Evolutionary conservation across 2,797 vertebrate species (phyloP), one percentile per base, ranked within the genome.

Genomic region (Lophotriccus pileatus): DNA sequence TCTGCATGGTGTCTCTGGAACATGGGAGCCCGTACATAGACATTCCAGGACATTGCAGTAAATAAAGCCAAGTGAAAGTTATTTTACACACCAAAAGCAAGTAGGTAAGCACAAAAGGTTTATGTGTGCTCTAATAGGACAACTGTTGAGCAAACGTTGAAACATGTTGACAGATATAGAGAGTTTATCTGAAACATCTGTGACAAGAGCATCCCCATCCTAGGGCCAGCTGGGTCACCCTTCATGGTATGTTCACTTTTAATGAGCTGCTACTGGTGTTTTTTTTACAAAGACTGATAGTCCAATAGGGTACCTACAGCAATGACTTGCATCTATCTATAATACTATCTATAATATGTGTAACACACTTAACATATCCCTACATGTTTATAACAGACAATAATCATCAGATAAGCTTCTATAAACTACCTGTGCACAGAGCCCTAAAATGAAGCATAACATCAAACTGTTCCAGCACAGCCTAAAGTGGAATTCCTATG

Each of bases 1-100:
- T 59, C 52, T 59, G 28, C 5, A 3, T 50, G 15, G 6, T 7
- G 6, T 37, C 44, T 63, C 59, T 80, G 50, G 59, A 73, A 41
- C 21, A 25, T 20, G 27, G 20, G 12, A 56, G 46, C 49, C 24
- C 0, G 0, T 18, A 49, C 1, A 1, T 2, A 44, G 36, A 27
- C 4, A 36, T 85, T 64, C 34, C 10, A 27, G 79, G 32, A 47
- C 20, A 6, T 12, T 39, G 52, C 12, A 72, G 41, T 46, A 87
- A 90, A 69, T 39, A 76, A 72, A 85, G 11, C 7, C 62, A 60
- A 60, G 18, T 5, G 14, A 83, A 85, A 80, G 19, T 79, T 67
- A 25, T 32, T n/a, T 56, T 85, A 15, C 16, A 14, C 13, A 43
- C 73, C 37, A 67, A 77, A 92, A 77, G 14, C 32, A 59, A 77